Percentiles rank a stretch among this genome's conserved stretches.
Evolutionary conservation across 1,140 invertebrate species (phyloP).

Genomic region (Prorops nasuta): DNA sequence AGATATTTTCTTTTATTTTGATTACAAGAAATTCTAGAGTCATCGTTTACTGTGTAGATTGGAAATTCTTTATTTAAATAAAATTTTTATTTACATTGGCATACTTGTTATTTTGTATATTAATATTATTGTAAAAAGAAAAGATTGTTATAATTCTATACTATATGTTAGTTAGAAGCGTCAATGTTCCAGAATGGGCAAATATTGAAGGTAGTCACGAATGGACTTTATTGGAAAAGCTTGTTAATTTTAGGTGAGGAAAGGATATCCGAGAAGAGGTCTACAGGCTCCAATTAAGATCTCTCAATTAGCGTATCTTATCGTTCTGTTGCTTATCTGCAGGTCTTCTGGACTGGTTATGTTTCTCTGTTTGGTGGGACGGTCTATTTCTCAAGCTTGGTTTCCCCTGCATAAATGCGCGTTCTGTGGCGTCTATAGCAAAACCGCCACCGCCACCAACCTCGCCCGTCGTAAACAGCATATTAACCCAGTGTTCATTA

Average conservation of each 20-base stretch:
- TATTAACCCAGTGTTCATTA: slow-evolving; percentile 28
- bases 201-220: neutral
- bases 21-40: too few relatives aligned
- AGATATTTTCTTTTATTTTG: too few relatives aligned
- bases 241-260: neutral
- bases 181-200: neutral
- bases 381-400: slow-evolving; percentile 22
- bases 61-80: too few relatives aligned
- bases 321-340: slow-evolving; percentile 30
- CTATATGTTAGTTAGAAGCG: neutral
- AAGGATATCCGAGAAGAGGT: neutral
- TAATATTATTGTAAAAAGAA: too few relatives aligned
- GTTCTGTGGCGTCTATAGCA: slow-evolving; percentile 17
- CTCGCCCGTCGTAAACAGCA: slow-evolving; percentile 8
- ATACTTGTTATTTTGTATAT: too few relatives aligned
- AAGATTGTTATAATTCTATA: too few relatives aligned
- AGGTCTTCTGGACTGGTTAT: slow-evolving; percentile 24
- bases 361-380: slow-evolving; percentile 13
- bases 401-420: slow-evolving; percentile 14
- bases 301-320: slow-evolving; percentile 49
- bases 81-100: too few relatives aligned
- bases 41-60: too few relatives aligned
- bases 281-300: slow-evolving; percentile 38
- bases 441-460: slow-evolving; percentile 24
- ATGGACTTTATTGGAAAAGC: too few relatives aligned